These are phyloP conservation scores for Petrophora chlorosata DNA, from an alignment of 2,888 invertebrate genomes.

Conservation along the genomic window DNA sequence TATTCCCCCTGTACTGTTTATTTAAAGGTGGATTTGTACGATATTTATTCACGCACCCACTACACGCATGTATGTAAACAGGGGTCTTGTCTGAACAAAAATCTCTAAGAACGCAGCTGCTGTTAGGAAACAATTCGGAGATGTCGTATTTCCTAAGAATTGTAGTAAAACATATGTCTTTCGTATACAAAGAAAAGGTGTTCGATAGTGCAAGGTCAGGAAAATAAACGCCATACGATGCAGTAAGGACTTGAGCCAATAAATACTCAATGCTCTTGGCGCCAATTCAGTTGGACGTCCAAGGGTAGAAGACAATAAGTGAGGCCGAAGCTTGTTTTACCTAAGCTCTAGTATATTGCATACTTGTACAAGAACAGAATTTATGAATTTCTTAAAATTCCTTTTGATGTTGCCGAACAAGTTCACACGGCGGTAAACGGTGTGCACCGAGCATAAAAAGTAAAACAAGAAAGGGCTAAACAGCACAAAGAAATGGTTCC, in stretches of 20 bases:
- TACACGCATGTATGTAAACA: constrained; percentile 51
- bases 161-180: constrained; percentile 13
- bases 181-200: not conserved
- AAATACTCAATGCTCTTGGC: too few species aligned
- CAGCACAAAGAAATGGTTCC: not conserved
- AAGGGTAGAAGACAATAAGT: too few species aligned
- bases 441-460: too few species aligned
- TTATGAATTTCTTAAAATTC: too few species aligned
- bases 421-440: too few species aligned
- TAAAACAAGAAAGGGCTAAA: not conserved
- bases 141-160: constrained; percentile 24
- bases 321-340: too few species aligned
- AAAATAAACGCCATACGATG: too few species aligned
- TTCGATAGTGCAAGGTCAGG: not conserved
- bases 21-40: constrained; percentile 81
- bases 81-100: constrained; percentile 37
- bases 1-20: constrained; percentile 73
- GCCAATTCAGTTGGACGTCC: too few species aligned
- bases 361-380: too few species aligned
- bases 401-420: too few species aligned
- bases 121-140: constrained; percentile 34
- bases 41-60: constrained; percentile 73
- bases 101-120: constrained; percentile 39
- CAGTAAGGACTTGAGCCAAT: too few species aligned
- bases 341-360: too few species aligned